Base-by-base conservation (phyloP, 2,113 vertebrate species). In the Glaucidium brasilianum region DNA sequence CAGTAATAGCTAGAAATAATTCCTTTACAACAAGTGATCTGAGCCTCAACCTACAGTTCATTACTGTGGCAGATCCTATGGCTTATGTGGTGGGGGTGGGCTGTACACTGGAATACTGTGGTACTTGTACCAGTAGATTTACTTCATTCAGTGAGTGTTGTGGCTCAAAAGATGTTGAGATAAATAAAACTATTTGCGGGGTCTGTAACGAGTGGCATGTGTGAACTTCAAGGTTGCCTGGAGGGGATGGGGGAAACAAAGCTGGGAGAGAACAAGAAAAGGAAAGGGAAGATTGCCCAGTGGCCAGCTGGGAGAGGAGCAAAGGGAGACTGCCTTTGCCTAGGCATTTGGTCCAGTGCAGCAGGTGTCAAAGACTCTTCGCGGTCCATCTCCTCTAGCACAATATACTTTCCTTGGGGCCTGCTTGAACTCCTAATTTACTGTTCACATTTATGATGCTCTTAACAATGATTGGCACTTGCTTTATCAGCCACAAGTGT, bases 151-250 rank as follows among this genome's bases (percentile, higher is more conserved):
- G 19, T 43, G 49, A 80, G 13, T 56, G 35, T 55, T 89, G 43
- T 41, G 73, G 35, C 39, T 86, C 29, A 26, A 3, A 80, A 84
- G 39, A 77, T 56, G 14, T 9, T 56, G 59, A 87, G 53, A 41
- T 41, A 64, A 26, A 59, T 27, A 76, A 41, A 75, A 68, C 37
- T 84, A 68, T 56, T 56, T 87, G 15, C 20, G 23, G 29, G 4
- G 3, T 77, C 27, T 1, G 1, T 72, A 68, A 29, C 25, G 69
- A 68, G 49, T 39, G 43, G 32, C 2, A 8, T 56, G 41, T 0
- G 1, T 73, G 34, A 89, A 37, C 26, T n/a, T 76, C 18, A 47
- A 37, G 21, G 35, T 84, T 72, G 41, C 26, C 11, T 83, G 76
- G 15, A 64, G 16, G 26, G 26, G 9, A 19, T 35, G 12, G 11